Conservation (phyloP, 2,888 invertebrate species). For the Nesidiocoris tenuis region DNA sequence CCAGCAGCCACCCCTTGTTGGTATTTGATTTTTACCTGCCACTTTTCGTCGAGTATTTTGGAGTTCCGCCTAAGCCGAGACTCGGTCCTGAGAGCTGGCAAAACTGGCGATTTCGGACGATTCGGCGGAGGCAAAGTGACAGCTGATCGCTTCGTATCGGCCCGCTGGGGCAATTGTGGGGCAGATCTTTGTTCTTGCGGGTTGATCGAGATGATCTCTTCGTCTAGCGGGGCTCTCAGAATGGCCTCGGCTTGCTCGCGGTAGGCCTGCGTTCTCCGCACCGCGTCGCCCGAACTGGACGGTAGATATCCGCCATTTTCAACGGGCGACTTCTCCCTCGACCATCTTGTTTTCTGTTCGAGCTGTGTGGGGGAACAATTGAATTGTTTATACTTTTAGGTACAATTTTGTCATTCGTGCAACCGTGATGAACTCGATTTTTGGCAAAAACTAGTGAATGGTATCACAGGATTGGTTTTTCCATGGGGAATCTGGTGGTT, state of each 20-base stretch:
- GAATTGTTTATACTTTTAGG: too few species aligned
- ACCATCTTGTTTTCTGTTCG: too few species aligned
- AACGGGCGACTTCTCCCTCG: background rate
- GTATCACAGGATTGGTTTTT: too few species aligned
- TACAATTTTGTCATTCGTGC: too few species aligned
- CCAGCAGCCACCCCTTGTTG: too few species aligned
- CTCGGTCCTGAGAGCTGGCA: slow-evolving; percentile 46
- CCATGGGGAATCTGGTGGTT: too few species aligned
- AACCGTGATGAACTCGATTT: too few species aligned
- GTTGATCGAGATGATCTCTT: background rate
- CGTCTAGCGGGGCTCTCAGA: slow-evolving; percentile 27
- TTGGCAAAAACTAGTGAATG: too few species aligned
- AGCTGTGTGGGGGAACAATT: too few species aligned
- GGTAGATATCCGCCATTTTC: slow-evolving; percentile 15
- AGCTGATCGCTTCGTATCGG: background rate
- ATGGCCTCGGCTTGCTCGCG: slow-evolving; percentile 27
- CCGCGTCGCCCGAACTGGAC: slow-evolving; percentile 5
- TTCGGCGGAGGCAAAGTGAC: slow-evolving; percentile 14
- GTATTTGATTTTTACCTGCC: slow-evolving; percentile 34
- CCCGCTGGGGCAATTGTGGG: background rate
- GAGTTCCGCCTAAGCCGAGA: slow-evolving; percentile 38
- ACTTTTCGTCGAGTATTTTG: slow-evolving; percentile 45
- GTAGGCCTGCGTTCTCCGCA: slow-evolving; percentile 11
- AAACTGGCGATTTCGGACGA: slow-evolving; percentile 42
- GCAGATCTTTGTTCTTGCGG: background rate